Evolutionary conservation across 1,140 invertebrate genomes (phyloP).

Genomic region (Bombus soroeensis): DNA sequence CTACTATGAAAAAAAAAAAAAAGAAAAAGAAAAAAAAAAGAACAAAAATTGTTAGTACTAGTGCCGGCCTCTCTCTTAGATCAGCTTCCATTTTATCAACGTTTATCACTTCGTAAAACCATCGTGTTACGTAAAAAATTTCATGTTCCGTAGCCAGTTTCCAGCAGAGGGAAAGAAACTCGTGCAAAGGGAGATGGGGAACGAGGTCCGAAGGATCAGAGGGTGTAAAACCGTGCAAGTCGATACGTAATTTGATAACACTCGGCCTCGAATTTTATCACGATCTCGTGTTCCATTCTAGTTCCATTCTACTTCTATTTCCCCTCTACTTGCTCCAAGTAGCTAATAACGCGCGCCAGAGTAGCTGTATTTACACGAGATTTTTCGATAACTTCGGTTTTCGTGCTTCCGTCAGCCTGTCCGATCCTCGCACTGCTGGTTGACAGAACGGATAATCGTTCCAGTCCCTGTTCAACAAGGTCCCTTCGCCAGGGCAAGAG

Average conservation of each 20-base stretch:
- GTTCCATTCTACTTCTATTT: not conserved
- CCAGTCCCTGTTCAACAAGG: no score
- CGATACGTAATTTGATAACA: not conserved
- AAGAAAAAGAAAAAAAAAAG: no score
- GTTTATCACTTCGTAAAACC: not conserved
- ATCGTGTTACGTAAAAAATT: not conserved
- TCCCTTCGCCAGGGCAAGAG: not conserved
- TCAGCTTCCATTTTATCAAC: no score
- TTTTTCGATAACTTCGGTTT: slow-evolving; percentile 2
- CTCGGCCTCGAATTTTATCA: not conserved
- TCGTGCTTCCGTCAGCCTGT: not conserved
- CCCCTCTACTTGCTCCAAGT: not conserved
- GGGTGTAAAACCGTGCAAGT: no score
- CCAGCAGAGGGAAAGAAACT: not conserved
- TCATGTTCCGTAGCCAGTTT: not conserved
- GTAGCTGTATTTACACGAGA: slow-evolving; percentile 3
- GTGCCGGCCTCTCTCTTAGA: no score
- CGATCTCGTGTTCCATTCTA: not conserved
- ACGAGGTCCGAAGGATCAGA: no score
- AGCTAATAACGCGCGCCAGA: not conserved
- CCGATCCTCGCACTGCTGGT: not conserved
- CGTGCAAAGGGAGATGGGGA: no score
- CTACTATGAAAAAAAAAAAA: no score
- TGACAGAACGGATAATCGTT: not conserved
- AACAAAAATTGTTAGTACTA: no score